Base-by-base conservation (phyloP, 1,140 invertebrate genomes). In the Drosophila funebris region DNA sequence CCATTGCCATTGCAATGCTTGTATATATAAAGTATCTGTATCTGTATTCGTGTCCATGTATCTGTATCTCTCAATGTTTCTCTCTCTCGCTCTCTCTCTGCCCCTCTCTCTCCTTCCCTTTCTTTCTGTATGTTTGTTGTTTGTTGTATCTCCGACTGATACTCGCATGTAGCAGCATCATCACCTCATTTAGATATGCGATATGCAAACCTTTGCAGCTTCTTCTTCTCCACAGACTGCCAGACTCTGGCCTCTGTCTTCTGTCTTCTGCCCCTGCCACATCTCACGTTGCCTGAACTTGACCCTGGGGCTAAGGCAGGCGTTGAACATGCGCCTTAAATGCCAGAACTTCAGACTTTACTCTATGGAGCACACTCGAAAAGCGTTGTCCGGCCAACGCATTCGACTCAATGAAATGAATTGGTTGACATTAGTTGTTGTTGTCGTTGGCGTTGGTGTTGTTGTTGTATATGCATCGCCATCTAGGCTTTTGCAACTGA, bases 181-280 rank as follows among this genome's bases (percentile, higher is more conserved):
- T 85, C 82, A 85, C 82, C 82, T 85, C 82, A 85, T 85, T 85
- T 85, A 85, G 82, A 85, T 85, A 85, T 85, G 82, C 82, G 82
- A 85, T 85, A 85, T 85, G 82, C 82, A 85, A 85, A 85, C 64
- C 74, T 78, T 81, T 62, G 58, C 81, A 75, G 79, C 77, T 77
- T 73, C 77, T 58, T 67, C 53, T 53, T 53, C 31, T 24, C 27
- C 46, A 46, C 20, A 46, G 4, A 43, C 39, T 43, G 14, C 41
- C 44, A 46, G 44, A 46, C 22, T 13, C 16, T 20, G 18, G 7
- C n/a, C 41, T 44, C 9, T 44, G 4, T 22, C 22, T 22, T 1
- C 41, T 20, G 41, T 2, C 41, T 62, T 62, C n/a, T 57, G 29
- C 48, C n/a, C 16, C n/a, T 39, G 13, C 22, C 53, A 43, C 43